Evolutionary conservation across 2,888 invertebrate species (phyloP).

Genomic region (Cryptus armator): DNA sequence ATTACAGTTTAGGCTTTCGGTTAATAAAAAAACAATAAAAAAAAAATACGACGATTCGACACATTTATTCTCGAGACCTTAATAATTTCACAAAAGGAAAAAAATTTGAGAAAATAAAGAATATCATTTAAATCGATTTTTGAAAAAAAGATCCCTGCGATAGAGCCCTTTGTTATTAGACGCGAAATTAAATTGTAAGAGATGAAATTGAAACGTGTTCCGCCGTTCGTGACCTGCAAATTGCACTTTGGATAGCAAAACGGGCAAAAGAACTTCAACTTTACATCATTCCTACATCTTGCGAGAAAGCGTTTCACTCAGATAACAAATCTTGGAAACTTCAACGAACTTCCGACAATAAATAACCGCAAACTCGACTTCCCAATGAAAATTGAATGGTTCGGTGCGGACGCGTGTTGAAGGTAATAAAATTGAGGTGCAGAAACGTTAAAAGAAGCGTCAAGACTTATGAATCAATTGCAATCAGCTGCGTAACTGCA

Average conservation of each 20-base stretch:
- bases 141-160: no score
- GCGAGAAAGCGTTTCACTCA: no score
- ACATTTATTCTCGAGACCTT: conserved; percentile 8
- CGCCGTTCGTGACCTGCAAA: no score
- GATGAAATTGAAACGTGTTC: no score
- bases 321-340: no score
- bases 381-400: not conserved
- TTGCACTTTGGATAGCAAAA: no score
- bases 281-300: no score
- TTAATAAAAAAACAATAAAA: conserved; percentile 76
- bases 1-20: conserved; percentile 80
- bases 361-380: not conserved
- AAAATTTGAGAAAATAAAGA: no score
- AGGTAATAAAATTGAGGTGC: not conserved
- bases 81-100: not conserved
- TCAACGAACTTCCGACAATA: no score
- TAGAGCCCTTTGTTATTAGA: no score
- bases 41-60: conserved; percentile 7
- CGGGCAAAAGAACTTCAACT: no score
- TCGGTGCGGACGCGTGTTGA: not conserved
- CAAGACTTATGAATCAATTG: not conserved
- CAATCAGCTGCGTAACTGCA: not conserved
- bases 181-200: not conserved
- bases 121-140: no score
- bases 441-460: not conserved